These are phyloP conservation scores for Pelodiscus sinensis DNA, from an alignment of 2,113 vertebrate genomes.

Conservation along the genomic window DNA sequence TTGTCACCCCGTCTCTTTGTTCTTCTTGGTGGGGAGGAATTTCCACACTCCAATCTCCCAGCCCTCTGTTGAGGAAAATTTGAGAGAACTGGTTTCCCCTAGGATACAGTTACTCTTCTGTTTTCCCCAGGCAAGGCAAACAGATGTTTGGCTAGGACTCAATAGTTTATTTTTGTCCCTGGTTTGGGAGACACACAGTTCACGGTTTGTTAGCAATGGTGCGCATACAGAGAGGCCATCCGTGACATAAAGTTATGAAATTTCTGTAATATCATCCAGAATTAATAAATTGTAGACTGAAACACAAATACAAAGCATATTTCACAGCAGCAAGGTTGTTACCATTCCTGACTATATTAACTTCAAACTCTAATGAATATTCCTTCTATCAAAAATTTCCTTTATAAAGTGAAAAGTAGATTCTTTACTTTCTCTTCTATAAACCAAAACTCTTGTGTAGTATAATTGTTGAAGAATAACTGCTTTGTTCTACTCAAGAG, in stretches of 20 bases:
- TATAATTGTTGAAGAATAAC: slow-evolving; percentile 12
- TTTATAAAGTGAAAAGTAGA: neutral
- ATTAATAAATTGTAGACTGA: neutral
- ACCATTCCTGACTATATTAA: neutral
- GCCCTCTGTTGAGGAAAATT: neutral
- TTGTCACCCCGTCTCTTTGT: neutral
- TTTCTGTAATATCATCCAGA: neutral
- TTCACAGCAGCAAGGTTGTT: neutral
- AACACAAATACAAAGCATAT: neutral
- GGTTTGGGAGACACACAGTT: neutral
- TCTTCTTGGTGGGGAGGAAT: neutral
- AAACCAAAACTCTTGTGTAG: neutral
- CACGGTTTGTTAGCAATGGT: neutral
- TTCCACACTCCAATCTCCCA: neutral
- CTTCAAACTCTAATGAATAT: neutral
- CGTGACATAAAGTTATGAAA: neutral
- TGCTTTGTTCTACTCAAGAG: neutral
- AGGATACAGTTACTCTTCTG: neutral
- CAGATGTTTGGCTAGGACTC: neutral
- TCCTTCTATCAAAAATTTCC: neutral
- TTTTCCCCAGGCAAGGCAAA: neutral
- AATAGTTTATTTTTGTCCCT: neutral
- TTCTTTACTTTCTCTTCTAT: neutral
- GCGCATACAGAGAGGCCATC: neutral
- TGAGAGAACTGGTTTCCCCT: neutral